Evolutionary conservation across 1,140 invertebrate species (phyloP), one percentile per base, ranked within the genome.

Genomic region (Drosophila kurseongensis): DNA sequence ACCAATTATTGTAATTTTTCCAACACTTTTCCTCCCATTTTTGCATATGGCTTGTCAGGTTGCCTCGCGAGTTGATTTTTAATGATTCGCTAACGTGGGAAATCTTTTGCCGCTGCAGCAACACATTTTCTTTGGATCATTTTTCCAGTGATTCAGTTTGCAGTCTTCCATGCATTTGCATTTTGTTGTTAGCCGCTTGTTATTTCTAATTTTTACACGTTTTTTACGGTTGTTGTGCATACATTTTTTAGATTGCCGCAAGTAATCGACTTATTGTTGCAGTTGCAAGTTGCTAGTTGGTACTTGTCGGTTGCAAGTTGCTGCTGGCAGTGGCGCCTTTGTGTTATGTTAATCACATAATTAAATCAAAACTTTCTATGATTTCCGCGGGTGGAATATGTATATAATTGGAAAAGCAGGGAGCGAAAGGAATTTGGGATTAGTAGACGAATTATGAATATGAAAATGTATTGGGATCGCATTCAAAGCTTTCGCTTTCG

Each of bases 281-380:
- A 56, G 59, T 65, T 48, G 55, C 62, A n/a, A 59, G 47, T 67
- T 54, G 62, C 42, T 6, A 38, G 40, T 44, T 56, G 42, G 44
- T 8, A 27, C 41, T 50, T 48, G 56, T 41, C 16, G 41, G 57
- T 14, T 68, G 50, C 45, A 35, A 38, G 44, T 32, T 60, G 65
- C 55, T 52, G 55, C 58, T 51, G 27, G n/a, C 48, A 29, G 79
- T 56, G 74, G 81, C 81, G 75, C 82, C 81, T 85, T 83, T 88
- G 80, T 86, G 83, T 77, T 69, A 86, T 83, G 82, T 83, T 86
- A 86, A 86, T 86, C 83, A 86, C 82, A 88, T 86, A 86, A 86
- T 86, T 86, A 86, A 86, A 86, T 88, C 83, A 69, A 86, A 58
- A 86, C 83, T 86, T 86, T 86, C 82, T 89, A 86, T 79, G 84